A percentile compares a stretch with the other conserved stretches of the same genome.
Conservation (phyloP, 2,113 vertebrate genomes). For the Litocranius walleri region DNA sequence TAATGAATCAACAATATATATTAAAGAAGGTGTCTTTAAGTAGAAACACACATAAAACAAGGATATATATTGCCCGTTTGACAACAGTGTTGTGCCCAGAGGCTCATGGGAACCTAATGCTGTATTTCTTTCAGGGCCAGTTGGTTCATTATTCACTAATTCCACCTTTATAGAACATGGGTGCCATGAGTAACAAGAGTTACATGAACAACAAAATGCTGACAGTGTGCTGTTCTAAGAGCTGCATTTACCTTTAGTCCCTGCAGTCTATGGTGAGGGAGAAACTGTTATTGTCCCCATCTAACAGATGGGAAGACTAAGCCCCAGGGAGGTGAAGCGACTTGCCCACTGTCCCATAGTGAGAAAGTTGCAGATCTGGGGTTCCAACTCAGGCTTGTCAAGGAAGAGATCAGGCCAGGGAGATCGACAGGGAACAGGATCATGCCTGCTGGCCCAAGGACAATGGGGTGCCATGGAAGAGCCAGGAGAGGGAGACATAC, state of each 20-base stretch:
- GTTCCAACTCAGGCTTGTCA: background rate
- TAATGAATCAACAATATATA: background rate
- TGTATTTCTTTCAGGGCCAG: background rate
- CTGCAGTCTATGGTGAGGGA: background rate
- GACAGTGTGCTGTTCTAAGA: background rate
- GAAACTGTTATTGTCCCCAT: background rate
- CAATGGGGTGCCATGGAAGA: background rate
- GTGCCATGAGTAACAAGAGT: background rate
- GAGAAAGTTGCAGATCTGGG: background rate
- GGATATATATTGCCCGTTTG: background rate
- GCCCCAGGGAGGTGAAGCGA: background rate
- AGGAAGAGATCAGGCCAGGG: background rate
- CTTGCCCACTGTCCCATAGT: background rate
- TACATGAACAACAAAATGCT: background rate
- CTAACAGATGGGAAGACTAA: background rate
- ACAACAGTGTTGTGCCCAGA: background rate
- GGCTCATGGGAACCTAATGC: background rate
- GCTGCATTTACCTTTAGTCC: background rate
- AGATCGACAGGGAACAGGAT: accelerated
- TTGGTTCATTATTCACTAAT: no score
- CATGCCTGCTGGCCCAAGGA: background rate
- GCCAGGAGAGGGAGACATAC: background rate
- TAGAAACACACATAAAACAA: background rate
- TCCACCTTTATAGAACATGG: background rate
- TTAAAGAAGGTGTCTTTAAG: background rate